Evolutionary conservation across 2,888 invertebrate species (phyloP).

Genomic region (Hyppa rectilinea): DNA sequence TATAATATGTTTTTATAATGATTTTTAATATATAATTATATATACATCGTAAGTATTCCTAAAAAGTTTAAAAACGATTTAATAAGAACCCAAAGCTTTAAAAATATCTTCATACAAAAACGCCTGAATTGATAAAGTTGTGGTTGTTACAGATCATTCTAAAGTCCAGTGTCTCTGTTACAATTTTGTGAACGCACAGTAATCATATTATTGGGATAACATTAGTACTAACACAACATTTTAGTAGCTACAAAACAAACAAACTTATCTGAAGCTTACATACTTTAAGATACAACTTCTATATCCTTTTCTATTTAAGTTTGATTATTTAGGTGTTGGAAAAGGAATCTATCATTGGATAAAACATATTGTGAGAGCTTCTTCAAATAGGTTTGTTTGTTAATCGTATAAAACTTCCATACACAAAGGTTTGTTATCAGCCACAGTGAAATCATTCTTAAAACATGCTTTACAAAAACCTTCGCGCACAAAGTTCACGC

Average conservation of each 20-base stretch:
- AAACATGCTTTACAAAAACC: conserved; percentile 27
- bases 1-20: too few species aligned
- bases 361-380: neutral
- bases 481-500: conserved; percentile 20
- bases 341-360: neutral
- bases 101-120: too few species aligned
- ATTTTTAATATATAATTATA: too few species aligned
- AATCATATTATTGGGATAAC: conserved; percentile 44
- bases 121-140: too few species aligned
- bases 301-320: neutral
- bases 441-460: conserved; percentile 6
- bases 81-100: too few species aligned
- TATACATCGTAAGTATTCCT: too few species aligned
- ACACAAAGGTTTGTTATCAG: conserved; percentile 5
- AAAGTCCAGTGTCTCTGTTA: conserved; percentile 35
- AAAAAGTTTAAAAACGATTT: too few species aligned
- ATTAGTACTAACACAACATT: conserved; percentile 59
- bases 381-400: conserved; percentile 37
- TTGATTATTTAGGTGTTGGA: neutral
- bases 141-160: conserved; percentile 31
- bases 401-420: conserved; percentile 3
- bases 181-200: conserved; percentile 36
- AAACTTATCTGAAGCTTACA: conserved; percentile 25
- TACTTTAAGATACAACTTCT: neutral
- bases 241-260: conserved; percentile 46